These are phyloP conservation scores for Lates japonicus DNA, from an alignment of 2,797 vertebrate species.

Conservation along the genomic window DNA sequence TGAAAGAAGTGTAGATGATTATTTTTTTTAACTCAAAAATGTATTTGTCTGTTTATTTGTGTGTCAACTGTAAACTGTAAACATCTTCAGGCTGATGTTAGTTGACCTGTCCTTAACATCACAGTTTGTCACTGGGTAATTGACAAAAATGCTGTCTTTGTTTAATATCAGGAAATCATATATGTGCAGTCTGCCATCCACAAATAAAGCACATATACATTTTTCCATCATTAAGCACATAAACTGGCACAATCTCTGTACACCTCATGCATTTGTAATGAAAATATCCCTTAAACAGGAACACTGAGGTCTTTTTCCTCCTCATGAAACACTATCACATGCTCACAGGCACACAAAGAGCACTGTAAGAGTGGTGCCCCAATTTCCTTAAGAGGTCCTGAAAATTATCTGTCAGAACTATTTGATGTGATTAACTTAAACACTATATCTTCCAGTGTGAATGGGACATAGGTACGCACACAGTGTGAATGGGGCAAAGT, in stretches of 20 bases:
- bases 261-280: slow-evolving; percentile 13
- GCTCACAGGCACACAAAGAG: slow-evolving; percentile 45
- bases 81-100: background rate
- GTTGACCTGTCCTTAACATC: background rate
- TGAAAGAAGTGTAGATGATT: background rate
- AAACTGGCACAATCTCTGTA: background rate
- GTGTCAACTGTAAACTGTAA: background rate
- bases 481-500: slow-evolving; percentile 45
- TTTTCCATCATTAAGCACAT: background rate
- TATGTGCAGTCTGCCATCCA: background rate
- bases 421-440: slow-evolving; percentile 71
- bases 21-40: background rate
- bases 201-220: background rate
- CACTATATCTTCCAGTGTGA: slow-evolving; percentile 45
- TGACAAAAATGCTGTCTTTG: background rate
- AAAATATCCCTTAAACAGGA: slow-evolving; percentile 16
- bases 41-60: background rate
- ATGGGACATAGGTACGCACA: background rate
- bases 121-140: background rate
- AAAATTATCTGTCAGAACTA: slow-evolving; percentile 57
- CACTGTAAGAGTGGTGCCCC: slow-evolving; percentile 40
- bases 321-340: slow-evolving; percentile 36
- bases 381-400: slow-evolving; percentile 63
- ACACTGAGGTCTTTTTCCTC: slow-evolving; percentile 17
- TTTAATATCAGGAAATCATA: background rate